phyloP scores from a whole-genome alignment of 2,888 invertebrate genomes.

The Lissonota sp. region DNA sequence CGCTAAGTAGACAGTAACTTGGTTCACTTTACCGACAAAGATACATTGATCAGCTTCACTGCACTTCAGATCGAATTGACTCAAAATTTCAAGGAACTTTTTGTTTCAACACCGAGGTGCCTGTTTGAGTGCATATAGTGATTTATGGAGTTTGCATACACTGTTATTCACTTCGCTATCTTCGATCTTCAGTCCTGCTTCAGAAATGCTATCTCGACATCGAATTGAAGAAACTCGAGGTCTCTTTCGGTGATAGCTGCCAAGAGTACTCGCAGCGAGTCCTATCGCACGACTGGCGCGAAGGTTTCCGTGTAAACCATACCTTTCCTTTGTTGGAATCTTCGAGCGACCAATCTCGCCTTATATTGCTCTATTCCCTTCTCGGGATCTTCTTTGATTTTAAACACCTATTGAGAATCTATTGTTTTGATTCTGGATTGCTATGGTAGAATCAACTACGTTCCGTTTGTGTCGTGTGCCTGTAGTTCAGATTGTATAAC shows the following conservation, averaged over 20 bases:
- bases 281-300: background rate
- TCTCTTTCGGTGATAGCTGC: constrained; percentile 53
- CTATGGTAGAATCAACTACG: constrained; percentile 33
- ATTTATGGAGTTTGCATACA: constrained; percentile 43
- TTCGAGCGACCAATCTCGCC: background rate
- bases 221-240: constrained; percentile 61
- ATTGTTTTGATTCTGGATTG: constrained; percentile 28
- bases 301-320: background rate
- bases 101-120: constrained; percentile 1
- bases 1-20: constrained; percentile 36
- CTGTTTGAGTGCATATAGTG: constrained; percentile 20
- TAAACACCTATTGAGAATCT: constrained; percentile 53
- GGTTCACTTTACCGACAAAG: constrained; percentile 25
- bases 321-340: background rate
- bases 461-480: constrained; percentile 56
- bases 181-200: constrained; percentile 32
- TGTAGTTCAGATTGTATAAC: constrained; percentile 53
- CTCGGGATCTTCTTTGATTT: constrained; percentile 15
- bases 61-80: background rate
- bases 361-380: background rate
- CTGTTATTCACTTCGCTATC: background rate
- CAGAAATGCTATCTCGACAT: constrained; percentile 60
- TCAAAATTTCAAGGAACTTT: constrained; percentile 1
- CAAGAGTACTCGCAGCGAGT: constrained; percentile 43
- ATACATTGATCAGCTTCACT: constrained; percentile 45